Evolutionary conservation across 2,797 vertebrate genomes (phyloP).

Genomic region (Taeniopygia guttata): DNA sequence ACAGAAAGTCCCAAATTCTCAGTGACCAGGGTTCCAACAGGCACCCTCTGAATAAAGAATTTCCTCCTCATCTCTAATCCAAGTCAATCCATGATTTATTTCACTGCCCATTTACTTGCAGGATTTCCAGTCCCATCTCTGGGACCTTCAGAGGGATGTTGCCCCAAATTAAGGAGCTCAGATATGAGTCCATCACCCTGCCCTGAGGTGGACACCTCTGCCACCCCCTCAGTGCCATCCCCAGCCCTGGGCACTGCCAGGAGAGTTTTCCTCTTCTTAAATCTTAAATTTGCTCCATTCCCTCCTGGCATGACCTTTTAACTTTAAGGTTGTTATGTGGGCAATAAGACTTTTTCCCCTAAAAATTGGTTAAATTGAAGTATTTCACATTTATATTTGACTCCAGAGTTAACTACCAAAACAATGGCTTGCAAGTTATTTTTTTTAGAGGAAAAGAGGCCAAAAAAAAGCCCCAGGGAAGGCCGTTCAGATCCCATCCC

Average conservation of each 20-base stretch:
- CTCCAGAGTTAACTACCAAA: background rate
- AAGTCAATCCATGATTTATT: rapidly evolving
- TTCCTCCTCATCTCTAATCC: background rate
- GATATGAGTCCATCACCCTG: rapidly evolving
- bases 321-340: background rate
- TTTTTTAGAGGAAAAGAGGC: background rate
- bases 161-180: background rate
- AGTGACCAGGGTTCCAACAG: background rate
- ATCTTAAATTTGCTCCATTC: background rate
- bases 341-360: background rate
- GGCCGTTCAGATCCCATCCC: background rate
- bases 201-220: background rate
- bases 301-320: background rate
- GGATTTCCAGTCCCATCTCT: rapidly evolving
- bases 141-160: rapidly evolving
- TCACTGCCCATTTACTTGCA: background rate
- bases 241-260: rapidly evolving
- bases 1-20: background rate
- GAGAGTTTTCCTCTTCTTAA: background rate
- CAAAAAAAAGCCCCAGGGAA: background rate
- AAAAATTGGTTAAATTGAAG: background rate
- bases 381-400: background rate
- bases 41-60: background rate
- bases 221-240: background rate
- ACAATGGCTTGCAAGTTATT: background rate